Conservation (phyloP, 2,888 invertebrate genomes). For the Cosmia trapezina region DNA sequence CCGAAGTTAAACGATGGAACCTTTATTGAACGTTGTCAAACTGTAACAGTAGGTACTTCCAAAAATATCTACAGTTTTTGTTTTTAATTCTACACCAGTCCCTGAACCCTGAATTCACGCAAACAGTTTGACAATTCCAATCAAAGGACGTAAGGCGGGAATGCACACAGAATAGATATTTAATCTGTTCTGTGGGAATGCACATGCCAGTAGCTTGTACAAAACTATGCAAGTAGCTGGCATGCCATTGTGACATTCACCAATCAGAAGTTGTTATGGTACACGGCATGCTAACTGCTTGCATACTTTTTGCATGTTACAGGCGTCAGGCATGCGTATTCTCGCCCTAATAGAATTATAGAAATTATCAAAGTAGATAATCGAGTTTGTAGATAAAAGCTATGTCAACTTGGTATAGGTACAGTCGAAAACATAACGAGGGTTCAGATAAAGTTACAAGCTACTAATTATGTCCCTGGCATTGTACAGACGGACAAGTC, state of each 20-base stretch:
- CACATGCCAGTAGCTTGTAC: too few species aligned
- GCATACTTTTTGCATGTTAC: too few species aligned
- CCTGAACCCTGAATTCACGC: not conserved
- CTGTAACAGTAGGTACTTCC: not conserved
- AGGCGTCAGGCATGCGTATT: too few species aligned
- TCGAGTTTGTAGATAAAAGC: constrained; percentile 17
- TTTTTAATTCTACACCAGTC: not conserved
- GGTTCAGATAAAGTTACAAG: constrained; percentile 39
- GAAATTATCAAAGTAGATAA: not conserved
- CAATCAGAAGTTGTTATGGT: too few species aligned
- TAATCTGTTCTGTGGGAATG: too few species aligned
- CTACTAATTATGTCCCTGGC: constrained; percentile 21
- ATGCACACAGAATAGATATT: too few species aligned
- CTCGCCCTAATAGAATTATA: not conserved
- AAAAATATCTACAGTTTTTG: not conserved
- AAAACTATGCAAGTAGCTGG: too few species aligned
- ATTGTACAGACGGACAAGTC: constrained; percentile 18
- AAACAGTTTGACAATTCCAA: not conserved
- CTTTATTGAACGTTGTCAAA: too few species aligned
- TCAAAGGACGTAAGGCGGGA: not conserved
- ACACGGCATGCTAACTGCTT: too few species aligned
- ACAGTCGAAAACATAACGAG: constrained; percentile 29
- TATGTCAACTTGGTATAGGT: not conserved
- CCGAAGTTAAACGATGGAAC: too few species aligned
- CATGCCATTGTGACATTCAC: too few species aligned